These are phyloP conservation scores for Stichopus chloronotus DNA, from an alignment of 35 echinoderm and acorn worm genomes.

Conservation along the genomic window DNA sequence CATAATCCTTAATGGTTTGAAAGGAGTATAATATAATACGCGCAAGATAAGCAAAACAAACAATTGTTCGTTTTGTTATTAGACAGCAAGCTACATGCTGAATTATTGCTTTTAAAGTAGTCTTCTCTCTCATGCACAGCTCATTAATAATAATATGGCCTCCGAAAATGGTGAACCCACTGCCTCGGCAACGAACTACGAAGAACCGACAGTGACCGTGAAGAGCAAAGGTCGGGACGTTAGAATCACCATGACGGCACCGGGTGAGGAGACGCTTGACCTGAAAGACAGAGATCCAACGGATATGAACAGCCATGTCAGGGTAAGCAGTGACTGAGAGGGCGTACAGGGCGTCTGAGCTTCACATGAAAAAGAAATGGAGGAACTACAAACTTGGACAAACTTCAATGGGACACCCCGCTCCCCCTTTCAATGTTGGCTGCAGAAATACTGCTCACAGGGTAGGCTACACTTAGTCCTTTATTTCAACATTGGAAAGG, in stretches of 20 bases:
- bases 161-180: not conserved
- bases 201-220: not conserved
- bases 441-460: too few species aligned
- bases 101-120: too few species aligned
- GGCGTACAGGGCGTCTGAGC: not conserved
- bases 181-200: not conserved
- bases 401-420: not conserved
- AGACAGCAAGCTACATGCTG: too few species aligned
- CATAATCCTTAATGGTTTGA: too few species aligned
- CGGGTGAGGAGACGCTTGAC: conserved; percentile 26
- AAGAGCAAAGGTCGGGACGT: not conserved
- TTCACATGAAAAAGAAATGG: not conserved
- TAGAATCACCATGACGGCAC: conserved; percentile 5
- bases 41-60: too few species aligned
- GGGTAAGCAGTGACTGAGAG: conserved; percentile 37
- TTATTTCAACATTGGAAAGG: too few species aligned
- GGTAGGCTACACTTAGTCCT: too few species aligned
- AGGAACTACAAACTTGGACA: not conserved
- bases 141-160: not conserved
- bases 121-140: not conserved
- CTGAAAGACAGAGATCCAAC: conserved; percentile 65
- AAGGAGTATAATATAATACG: too few species aligned
- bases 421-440: too few species aligned
- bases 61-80: too few species aligned
- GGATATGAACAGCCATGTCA: conserved; percentile 67